Percentiles rank a stretch among this genome's conserved stretches.
phyloP scores from a whole-genome alignment of 2,113 vertebrate genomes.

The Shinisaurus crocodilurus region DNA sequence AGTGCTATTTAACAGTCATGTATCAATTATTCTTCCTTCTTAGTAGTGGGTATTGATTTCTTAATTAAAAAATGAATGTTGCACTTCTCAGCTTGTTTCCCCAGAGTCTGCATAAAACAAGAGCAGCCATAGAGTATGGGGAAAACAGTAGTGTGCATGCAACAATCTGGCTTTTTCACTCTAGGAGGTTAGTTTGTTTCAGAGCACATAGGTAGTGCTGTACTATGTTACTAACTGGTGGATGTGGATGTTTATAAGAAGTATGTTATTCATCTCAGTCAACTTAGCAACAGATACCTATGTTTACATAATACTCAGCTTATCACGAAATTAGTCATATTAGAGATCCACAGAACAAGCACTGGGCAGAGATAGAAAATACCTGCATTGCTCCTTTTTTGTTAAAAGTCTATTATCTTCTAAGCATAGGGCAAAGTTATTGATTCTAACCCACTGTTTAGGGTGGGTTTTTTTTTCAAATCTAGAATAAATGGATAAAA shows the following conservation, averaged over 20 bases:
- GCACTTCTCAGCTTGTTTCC: neutral
- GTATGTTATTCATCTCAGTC: neutral
- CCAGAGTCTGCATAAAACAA: neutral
- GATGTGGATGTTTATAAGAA: neutral
- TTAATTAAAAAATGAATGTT: conserved; percentile 4
- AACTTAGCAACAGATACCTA: neutral
- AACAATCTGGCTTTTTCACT: neutral
- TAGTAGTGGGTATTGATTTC: neutral
- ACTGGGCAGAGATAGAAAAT: neutral
- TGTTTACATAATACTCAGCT: neutral
- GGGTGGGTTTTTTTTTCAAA: neutral
- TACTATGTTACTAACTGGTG: neutral
- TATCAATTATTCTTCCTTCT: neutral
- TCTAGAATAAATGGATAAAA: neutral
- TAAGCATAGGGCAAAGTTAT: neutral
- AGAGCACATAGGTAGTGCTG: neutral
- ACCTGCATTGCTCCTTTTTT: too few relatives aligned
- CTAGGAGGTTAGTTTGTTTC: neutral
- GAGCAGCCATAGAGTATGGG: neutral
- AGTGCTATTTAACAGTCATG: neutral
- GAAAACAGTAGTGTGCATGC: neutral
- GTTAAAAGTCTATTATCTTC: neutral
- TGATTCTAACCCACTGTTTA: too few relatives aligned
- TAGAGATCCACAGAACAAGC: neutral
- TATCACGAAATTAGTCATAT: neutral